A percentile compares a stretch with the other conserved stretches of the same genome.
Evolutionary conservation across 2,888 invertebrate genomes (phyloP).

Genomic region (Lasioglossum zephyrum): DNA sequence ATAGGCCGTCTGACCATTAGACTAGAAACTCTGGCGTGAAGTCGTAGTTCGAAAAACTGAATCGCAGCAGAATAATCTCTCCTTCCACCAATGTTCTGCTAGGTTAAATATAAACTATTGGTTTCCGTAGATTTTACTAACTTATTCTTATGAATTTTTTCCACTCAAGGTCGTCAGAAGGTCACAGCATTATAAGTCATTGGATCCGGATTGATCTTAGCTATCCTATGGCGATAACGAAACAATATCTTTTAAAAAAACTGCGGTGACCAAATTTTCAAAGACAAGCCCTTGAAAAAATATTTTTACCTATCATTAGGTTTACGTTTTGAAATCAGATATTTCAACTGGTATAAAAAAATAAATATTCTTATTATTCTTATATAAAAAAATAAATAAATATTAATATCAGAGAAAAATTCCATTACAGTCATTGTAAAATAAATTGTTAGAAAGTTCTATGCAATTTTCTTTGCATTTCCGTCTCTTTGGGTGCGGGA

Average conservation of each 20-base stretch:
- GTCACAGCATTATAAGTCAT: background rate
- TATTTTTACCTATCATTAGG: background rate
- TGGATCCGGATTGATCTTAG: background rate
- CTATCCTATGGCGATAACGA: background rate
- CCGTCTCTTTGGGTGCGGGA: background rate
- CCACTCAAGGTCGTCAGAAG: background rate
- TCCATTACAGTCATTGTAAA: background rate
- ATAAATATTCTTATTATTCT: background rate
- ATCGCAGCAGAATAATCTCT: background rate
- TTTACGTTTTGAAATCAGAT: background rate
- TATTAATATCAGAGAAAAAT: background rate
- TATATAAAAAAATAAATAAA: background rate
- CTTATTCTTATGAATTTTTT: background rate
- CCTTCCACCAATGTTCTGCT: background rate
- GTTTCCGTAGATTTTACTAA: background rate
- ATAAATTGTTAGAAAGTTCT: background rate
- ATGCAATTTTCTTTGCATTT: background rate
- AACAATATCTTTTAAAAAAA: background rate
- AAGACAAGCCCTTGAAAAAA: background rate
- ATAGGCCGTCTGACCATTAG: background rate
- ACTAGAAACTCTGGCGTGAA: background rate
- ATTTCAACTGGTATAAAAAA: background rate
- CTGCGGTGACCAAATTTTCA: background rate
- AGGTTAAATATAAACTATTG: background rate
- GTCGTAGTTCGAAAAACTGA: background rate